Conservation (phyloP, 2,888 invertebrate genomes). For the Cantharis rufa region DNA sequence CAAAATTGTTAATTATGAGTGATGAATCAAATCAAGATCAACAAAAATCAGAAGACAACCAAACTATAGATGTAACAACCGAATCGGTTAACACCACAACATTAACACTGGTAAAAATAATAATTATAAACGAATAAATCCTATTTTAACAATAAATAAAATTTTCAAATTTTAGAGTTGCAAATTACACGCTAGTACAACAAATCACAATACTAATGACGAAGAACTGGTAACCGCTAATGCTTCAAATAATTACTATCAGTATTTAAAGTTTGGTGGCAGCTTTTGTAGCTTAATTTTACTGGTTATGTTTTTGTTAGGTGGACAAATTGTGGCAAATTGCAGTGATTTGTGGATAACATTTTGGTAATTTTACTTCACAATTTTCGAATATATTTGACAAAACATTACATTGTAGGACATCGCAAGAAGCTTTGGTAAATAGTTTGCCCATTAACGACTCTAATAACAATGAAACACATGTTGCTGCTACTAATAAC, state of each 20-base stretch:
- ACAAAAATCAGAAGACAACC: neutral
- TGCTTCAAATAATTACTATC: neutral
- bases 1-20: constrained; percentile 53
- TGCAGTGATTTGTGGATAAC: constrained; percentile 35
- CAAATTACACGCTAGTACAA: neutral
- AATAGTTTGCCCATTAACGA: neutral
- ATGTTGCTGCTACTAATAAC: neutral
- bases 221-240: neutral
- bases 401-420: neutral
- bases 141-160: neutral
- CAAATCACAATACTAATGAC: neutral
- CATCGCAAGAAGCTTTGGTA: neutral
- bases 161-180: neutral
- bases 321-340: constrained; percentile 32
- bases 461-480: neutral
- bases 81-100: neutral
- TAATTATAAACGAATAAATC: neutral
- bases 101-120: neutral
- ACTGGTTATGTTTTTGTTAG: constrained; percentile 16
- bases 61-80: neutral
- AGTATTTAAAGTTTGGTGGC: constrained; percentile 35
- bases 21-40: constrained; percentile 34
- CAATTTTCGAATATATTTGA: too few species aligned
- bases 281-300: constrained; percentile 27
- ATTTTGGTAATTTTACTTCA: constrained; percentile 34